A percentile compares a stretch with the other conserved stretches of the same genome.
Conservation (phyloP, 23 tunicate species). For the Ascidia mentula region DNA sequence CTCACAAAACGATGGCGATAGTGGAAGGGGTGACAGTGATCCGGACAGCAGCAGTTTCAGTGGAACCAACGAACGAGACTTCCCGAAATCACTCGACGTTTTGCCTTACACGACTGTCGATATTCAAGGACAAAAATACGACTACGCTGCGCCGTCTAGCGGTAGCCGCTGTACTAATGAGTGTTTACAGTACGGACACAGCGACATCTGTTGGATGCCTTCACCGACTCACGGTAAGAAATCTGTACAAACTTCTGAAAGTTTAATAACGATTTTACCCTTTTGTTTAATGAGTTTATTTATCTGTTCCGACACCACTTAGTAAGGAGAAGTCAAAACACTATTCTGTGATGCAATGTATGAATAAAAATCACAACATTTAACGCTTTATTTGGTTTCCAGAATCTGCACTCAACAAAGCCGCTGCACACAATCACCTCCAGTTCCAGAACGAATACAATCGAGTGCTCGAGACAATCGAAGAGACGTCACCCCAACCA, state of each 20-base stretch:
- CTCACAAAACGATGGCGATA: conserved; percentile 43
- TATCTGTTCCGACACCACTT: not conserved
- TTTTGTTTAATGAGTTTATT: too few species aligned
- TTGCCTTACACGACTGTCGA: not conserved
- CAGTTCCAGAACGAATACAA: conserved; percentile 29
- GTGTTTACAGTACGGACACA: conserved; percentile 45
- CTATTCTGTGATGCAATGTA: not conserved
- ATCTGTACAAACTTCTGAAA: too few species aligned
- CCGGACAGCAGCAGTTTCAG: conserved; percentile 55
- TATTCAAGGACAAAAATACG: not conserved
- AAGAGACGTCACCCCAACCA: conserved; percentile 15
- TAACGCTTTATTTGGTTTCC: not conserved
- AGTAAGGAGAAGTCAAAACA: not conserved
- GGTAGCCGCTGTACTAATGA: conserved; percentile 38
- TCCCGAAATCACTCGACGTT: not conserved
- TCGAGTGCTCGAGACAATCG: conserved; percentile 31
- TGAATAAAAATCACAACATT: not conserved
- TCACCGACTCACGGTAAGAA: conserved; percentile 21
- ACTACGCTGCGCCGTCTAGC: conserved; percentile 12
- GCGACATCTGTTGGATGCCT: conserved; percentile 78
- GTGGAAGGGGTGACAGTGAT: conserved; percentile 88
- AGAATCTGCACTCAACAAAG: too few species aligned
- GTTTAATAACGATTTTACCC: not conserved
- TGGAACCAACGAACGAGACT: conserved; percentile 16
- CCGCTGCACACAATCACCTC: not conserved